These are phyloP conservation scores for Oithona nana DNA, from an alignment of 2,888 invertebrate species.

Conservation along the genomic window DNA sequence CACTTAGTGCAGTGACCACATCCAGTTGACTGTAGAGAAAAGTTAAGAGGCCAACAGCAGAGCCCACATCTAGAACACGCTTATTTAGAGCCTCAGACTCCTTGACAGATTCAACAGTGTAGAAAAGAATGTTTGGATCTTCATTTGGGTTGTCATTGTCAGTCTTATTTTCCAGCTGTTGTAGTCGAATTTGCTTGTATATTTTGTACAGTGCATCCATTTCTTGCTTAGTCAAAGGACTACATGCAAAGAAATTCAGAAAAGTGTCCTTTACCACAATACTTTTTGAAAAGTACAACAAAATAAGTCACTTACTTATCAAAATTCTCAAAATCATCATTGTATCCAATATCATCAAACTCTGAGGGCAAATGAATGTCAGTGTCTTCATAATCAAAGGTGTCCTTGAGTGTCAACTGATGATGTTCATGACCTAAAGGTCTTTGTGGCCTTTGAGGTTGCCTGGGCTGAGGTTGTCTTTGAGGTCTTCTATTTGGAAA, in stretches of 20 bases:
- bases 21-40: neutral
- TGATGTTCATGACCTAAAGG: neutral
- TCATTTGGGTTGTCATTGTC: too few species aligned
- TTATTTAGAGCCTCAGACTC: neutral
- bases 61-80: neutral
- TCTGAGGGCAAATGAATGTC: neutral
- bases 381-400: neutral
- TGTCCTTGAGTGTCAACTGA: neutral
- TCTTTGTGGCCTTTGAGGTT: neutral
- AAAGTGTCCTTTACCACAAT: too few species aligned
- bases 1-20: neutral
- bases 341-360: neutral
- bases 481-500: neutral
- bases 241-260: neutral
- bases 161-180: neutral
- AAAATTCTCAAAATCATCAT: neutral
- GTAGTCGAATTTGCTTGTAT: neutral
- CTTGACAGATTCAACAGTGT: too few species aligned
- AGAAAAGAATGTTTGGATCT: too few species aligned
- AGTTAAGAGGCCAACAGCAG: neutral
- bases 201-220: neutral
- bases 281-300: too few species aligned
- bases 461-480: neutral
- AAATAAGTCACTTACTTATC: neutral
- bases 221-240: too few species aligned